Base-by-base conservation (phyloP, 92 coral and sea anemone species). In the Palythoa grandiflora region DNA sequence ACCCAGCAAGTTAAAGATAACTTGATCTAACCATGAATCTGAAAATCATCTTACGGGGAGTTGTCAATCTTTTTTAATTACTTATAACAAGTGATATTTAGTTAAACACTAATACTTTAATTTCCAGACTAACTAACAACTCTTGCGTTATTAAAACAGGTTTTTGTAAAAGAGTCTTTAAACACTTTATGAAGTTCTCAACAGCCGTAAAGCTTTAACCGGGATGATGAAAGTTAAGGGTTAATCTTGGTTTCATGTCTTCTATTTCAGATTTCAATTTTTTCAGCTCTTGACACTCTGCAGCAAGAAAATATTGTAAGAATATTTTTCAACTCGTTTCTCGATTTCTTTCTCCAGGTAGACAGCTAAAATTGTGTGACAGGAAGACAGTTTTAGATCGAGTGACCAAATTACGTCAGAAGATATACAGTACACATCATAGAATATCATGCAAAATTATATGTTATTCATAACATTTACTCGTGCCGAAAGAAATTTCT, bases 241-340 rank as follows among this genome's bases (percentile, higher is more conserved):
- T 84, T 71, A 37, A 74, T 37, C 55, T 35, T 37, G 65, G 21
- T 84, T 79, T 80, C 50, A 44, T 44, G 17, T 38, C 59, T 53
- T 90, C 38, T 73, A 20, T 93, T 93, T 88, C 93, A 93, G 95
- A 93, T 93, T 61, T 80, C 93, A 87, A 51, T 93, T 88, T 92
- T 93, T 81, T 87, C 95, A 38, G 95, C 95, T 78, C 86, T 90
- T 55, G 95, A 88, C 63, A 87, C 95, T 72, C 77, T 91, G 15
- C 94, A 93, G 54, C 91, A 93, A 54, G 87, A 89, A 79, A 90
- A 90, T 84, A 44, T 89, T 88, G 95, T 93, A 93, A 93, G 95
- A 90, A 74, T 28, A 28, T 70, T 1, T 16, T 16, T 40, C 47
- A 21, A 68, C 38, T 50, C 50, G 20, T 14, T 72, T 81, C 72